Evolutionary conservation across 1,140 invertebrate species (phyloP), one percentile per base, ranked within the genome.

Genomic region (Onthophagus taurus): DNA sequence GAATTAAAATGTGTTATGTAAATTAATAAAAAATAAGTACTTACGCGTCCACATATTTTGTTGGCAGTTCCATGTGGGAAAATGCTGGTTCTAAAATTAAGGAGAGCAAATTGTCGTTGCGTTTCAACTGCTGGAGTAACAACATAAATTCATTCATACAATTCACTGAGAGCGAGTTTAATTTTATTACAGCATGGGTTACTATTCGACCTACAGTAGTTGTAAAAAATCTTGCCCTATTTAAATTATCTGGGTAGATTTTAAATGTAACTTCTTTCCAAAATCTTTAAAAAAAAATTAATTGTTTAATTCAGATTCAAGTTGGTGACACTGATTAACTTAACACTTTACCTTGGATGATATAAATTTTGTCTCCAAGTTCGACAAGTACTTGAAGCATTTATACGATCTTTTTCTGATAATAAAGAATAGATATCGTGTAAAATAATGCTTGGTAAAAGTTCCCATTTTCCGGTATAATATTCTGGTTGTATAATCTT

Each of bases 301-400:
- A 55, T 52, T 55, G 21, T 45, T 2, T 6, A n/a, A 33, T 33
- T 33, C 6, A 12, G 7, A n/a, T 33, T 16, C 5, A 12, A n/a
- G n/a, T n/a, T n/a, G n/a, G n/a, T n/a, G n/a, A n/a, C n/a, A n/a
- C n/a, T n/a, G 1, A 24, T 13, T 33, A 31, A 1, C 3, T 18
- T 18, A 41, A 34, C 9, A 26, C 29, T 7, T 48, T 55, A 61
- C 62, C 53, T 62, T 44, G 59, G 57, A 53, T 62, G 60, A 48
- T 59, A 65, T 7, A 57, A 23, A 36, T 44, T 54, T 31, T 55
- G 53, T 57, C 63, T 53, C 63, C 63, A 65, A 43, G 55, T 54
- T 30, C 50, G 54, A 44, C 63, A 65, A 34, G 54, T 51, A 47
- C 49, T 52, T 7, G 61, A 63, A 8, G 61, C 63, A 54, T 57